Evolutionary conservation across 2,113 vertebrate species (phyloP).

Genomic region (Desmodus rotundus): DNA sequence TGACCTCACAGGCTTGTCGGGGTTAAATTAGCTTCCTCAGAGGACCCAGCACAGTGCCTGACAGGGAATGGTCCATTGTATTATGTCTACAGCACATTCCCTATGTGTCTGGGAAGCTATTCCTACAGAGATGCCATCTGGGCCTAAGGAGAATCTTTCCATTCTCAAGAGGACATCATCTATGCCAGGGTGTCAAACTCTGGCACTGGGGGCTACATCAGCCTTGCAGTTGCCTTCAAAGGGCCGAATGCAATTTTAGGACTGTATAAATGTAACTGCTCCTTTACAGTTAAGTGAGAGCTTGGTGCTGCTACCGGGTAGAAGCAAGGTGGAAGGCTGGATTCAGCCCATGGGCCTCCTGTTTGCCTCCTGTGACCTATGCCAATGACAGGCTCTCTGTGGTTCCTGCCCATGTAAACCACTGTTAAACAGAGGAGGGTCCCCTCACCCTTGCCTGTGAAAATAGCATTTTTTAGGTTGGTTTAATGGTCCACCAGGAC

Average conservation of each 20-base stretch:
- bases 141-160: neutral
- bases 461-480: neutral
- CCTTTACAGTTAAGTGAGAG: too few species aligned
- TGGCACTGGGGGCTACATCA: too few species aligned
- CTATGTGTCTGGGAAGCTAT: neutral
- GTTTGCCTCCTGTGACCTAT: neutral
- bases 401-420: neutral
- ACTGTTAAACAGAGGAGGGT: neutral
- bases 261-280: too few species aligned
- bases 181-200: neutral
- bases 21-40: neutral
- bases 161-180: neutral
- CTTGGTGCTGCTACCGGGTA: too few species aligned
- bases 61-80: too few species aligned
- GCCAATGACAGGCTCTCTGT: neutral
- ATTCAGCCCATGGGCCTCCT: too few species aligned
- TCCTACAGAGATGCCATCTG: neutral
- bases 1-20: neutral
- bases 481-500: neutral
- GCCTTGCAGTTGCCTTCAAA: too few species aligned
- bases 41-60: neutral
- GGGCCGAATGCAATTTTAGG: too few species aligned
- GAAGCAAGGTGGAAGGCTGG: too few species aligned
- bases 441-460: neutral
- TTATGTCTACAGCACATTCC: neutral